Evolutionary conservation across 2,113 vertebrate species (phyloP), one percentile per base, ranked within the genome.

Genomic region (Hemiprocne comata): DNA sequence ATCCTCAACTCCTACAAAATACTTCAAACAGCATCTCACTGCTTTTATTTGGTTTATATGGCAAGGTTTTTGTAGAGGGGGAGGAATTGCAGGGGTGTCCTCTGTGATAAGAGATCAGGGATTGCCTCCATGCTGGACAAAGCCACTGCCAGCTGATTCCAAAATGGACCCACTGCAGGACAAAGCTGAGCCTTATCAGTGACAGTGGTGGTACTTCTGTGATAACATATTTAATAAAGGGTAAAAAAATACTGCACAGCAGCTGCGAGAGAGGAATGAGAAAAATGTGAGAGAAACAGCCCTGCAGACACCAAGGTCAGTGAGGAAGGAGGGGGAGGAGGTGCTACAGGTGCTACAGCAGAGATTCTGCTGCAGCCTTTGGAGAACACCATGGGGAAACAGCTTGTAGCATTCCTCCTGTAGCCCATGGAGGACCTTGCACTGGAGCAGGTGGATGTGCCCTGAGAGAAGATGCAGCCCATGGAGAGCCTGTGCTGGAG

Each of bases 401-500:
- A 53, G 34, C 13, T 7, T 38, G 44, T 38, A 20, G 40, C 40
- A 42, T 69, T 48, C 14, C 11, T 21, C 13, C 18, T 38, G 42
- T 20, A 71, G 66, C 24, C 55, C 64, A 70, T 15, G 50, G 33
- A 25, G 21, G 24, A 60, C 11, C 29, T 33, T n/a, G 42, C 1
- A 2, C 1, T 1, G 3, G 44, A 67, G 53, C 17, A 51, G 36
- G 55, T 13, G 26, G 54, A 33, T 48, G 20, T 65, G 51, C 19
- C 36, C 48, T 20, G 11, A 40, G 7, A 42, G 48, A 80, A 60
- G 51, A 26, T 61, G 85, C 26, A 80, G 25, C 15, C 17, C 2
- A 2, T 2, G 24, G 17, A 26, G 19, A 60, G 54, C 36, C 3
- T 0, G 1, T 1, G 9, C 31, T 55, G 71, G 28, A 70, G 31